Conservation (phyloP, 2,113 vertebrate genomes). For the Phyllopteryx taeniolatus region DNA sequence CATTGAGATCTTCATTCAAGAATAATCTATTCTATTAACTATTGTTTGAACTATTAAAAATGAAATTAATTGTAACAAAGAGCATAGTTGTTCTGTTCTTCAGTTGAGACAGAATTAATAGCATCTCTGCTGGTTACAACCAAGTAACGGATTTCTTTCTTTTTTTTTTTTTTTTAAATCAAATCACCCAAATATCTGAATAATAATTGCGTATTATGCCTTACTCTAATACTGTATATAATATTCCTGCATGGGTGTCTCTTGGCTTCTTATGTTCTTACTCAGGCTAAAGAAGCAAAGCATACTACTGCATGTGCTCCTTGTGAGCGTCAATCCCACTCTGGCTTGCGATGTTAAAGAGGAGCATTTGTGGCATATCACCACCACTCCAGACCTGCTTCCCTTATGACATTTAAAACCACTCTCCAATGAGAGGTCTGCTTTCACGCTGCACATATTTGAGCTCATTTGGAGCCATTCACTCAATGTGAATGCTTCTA, state of each 20-base stretch:
- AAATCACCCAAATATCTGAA: too few species aligned
- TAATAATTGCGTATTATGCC: neutral
- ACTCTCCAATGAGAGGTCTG: neutral
- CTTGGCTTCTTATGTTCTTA: neutral
- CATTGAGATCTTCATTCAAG: too few species aligned
- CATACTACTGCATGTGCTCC: neutral
- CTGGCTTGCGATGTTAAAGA: neutral
- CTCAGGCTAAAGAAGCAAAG: neutral
- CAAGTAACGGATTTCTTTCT: too few species aligned
- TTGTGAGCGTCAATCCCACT: neutral
- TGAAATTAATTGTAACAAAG: too few species aligned
- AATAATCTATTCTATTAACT: too few species aligned
- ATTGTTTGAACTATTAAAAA: too few species aligned
- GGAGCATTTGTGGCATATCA: neutral
- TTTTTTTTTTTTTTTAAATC: too few species aligned
- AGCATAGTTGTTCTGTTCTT: too few species aligned
- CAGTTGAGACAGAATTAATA: too few species aligned
- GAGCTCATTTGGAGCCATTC: neutral
- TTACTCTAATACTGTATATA: neutral
- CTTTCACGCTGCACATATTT: neutral
- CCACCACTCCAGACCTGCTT: neutral
- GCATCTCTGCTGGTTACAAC: too few species aligned
- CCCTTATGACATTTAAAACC: neutral
- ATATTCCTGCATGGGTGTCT: neutral
- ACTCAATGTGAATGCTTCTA: slow-evolving; percentile 12